phyloP scores from a whole-genome alignment of 2,888 invertebrate genomes.

The Petrolisthes cinctipes region DNA sequence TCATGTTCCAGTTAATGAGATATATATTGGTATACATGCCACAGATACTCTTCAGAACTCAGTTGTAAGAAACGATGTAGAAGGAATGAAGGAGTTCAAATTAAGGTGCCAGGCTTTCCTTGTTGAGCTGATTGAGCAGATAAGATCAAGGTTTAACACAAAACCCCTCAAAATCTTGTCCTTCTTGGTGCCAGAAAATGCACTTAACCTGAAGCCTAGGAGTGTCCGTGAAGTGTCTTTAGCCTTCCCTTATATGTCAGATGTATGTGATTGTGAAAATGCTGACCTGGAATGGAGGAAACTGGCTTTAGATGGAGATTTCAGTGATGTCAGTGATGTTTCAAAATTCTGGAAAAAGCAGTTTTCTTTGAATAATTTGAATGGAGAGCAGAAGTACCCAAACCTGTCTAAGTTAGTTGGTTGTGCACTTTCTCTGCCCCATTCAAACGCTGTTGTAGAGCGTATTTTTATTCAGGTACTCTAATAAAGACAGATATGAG shows the following conservation, averaged over 20 bases:
- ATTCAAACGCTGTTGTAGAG: constrained; percentile 29
- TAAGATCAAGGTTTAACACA: constrained; percentile 21
- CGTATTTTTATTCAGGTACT: constrained; percentile 10
- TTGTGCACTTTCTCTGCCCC: neutral
- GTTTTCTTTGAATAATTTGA: neutral
- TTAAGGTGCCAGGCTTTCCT: neutral
- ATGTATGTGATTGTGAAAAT: constrained; percentile 28
- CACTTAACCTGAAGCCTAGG: neutral
- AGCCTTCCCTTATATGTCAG: constrained; percentile 19
- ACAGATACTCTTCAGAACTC: constrained; percentile 28
- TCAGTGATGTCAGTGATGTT: neutral
- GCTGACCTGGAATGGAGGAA: constrained; percentile 24
- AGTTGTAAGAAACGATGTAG: constrained; percentile 14
- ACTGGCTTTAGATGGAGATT: neutral
- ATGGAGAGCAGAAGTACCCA: constrained; percentile 18
- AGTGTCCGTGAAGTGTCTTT: constrained; percentile 6
- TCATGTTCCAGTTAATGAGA: constrained; percentile 22
- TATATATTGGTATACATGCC: constrained; percentile 31
- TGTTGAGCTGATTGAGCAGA: constrained; percentile 27
- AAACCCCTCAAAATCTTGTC: constrained; percentile 12
- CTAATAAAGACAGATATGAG: constrained; percentile 28
- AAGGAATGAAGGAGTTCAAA: constrained; percentile 30
- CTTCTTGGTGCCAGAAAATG: too few species aligned
- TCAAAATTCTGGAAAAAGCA: constrained; percentile 18
- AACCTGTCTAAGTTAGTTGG: constrained; percentile 11